phyloP scores from a whole-genome alignment of 1,140 invertebrate genomes.

The Pogonognathellus flavescens region DNA sequence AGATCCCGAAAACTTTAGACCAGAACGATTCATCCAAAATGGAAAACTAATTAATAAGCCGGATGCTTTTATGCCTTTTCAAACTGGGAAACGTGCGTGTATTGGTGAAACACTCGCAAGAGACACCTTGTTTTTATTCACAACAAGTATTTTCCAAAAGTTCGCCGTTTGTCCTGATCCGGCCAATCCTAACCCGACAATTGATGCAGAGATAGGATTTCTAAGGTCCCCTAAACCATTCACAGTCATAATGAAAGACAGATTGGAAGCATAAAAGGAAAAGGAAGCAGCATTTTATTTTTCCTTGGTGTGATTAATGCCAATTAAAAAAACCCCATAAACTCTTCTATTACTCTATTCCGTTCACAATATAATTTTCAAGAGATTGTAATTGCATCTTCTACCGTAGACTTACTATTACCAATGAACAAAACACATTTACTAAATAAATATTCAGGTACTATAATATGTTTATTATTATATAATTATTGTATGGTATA shows the following conservation, averaged over 20 bases:
- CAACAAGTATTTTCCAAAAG: conserved; percentile 52
- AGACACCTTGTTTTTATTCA: conserved; percentile 53
- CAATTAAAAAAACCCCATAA: no score
- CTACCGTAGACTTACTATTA: no score
- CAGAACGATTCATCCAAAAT: conserved; percentile 71
- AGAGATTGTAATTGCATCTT: no score
- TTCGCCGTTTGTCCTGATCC: conserved; percentile 54
- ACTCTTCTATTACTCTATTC: no score
- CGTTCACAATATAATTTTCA: no score
- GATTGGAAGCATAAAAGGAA: not conserved
- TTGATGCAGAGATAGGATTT: not conserved
- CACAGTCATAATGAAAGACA: conserved; percentile 2
- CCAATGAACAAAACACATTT: no score
- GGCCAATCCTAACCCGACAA: not conserved
- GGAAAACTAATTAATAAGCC: not conserved
- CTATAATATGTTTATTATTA: no score
- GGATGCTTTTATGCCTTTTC: conserved; percentile 49
- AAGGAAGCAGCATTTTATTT: no score
- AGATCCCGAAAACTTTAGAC: conserved; percentile 71
- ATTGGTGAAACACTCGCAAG: conserved; percentile 59
- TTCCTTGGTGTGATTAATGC: no score
- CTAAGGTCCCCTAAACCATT: not conserved
- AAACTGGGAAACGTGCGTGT: conserved; percentile 54
- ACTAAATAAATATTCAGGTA: no score
- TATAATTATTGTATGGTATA: no score